Evolutionary conservation across 2,797 vertebrate species (phyloP).

Genomic region (Rhynchonycteris naso): DNA sequence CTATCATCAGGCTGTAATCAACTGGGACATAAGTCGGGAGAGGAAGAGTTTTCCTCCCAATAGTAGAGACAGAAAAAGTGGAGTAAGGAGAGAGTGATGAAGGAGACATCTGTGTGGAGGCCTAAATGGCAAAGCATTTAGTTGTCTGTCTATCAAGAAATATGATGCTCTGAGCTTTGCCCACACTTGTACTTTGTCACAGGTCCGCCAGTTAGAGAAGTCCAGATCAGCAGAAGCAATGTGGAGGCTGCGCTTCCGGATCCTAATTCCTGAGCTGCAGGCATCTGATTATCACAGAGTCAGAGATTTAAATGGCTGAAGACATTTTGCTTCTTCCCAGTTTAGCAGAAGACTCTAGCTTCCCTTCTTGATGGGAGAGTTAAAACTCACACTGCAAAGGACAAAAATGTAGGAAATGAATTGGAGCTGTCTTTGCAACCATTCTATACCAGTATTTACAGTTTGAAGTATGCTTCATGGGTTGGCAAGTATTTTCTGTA

Average conservation of each 20-base stretch:
- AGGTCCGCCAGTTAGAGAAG: not conserved
- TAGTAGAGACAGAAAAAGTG: not conserved
- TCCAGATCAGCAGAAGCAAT: no score
- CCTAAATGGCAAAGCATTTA: no score
- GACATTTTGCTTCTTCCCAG: not conserved
- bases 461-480: not conserved
- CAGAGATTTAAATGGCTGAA: not conserved
- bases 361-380: not conserved
- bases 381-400: not conserved
- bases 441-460: not conserved
- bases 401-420: not conserved
- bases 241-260: not conserved
- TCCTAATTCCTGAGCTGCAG: not conserved
- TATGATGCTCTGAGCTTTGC: not conserved
- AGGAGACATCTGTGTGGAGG: not conserved
- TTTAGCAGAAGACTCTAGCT: not conserved
- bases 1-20: not conserved
- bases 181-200: not conserved
- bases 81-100: not conserved
- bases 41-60: not conserved
- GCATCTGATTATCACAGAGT: not conserved
- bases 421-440: not conserved
- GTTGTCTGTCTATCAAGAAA: not conserved
- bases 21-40: not conserved
- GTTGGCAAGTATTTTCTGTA: no score